Percentiles rank a stretch among this genome's conserved stretches.
phyloP scores from a whole-genome alignment of 2,113 vertebrate genomes.

The Echinops telfairi region DNA sequence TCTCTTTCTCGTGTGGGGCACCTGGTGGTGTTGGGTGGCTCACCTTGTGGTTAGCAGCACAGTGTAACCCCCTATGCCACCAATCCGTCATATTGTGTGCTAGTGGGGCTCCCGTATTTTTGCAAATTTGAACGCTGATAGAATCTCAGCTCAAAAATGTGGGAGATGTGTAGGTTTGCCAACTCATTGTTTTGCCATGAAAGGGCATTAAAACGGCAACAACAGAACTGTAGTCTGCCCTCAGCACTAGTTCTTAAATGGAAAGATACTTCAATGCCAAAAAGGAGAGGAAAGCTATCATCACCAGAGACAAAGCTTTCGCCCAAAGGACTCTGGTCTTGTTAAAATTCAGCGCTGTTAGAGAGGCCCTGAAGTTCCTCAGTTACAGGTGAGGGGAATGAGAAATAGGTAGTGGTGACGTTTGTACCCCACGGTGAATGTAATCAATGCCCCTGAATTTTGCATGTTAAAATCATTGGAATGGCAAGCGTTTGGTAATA shows the following conservation, averaged over 20 bases:
- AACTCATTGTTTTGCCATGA: conserved; percentile 23
- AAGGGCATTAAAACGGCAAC: neutral
- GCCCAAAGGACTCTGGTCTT: neutral
- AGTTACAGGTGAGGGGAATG: neutral
- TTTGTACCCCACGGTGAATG: neutral
- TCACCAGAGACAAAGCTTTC: neutral
- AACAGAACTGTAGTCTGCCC: neutral
- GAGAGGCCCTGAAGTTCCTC: too few relatives aligned
- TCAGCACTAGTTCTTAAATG: neutral
- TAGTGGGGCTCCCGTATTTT: neutral
- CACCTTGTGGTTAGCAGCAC: too few relatives aligned
- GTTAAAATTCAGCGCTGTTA: neutral
- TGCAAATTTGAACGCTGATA: conserved; percentile 8
- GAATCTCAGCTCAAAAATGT: neutral
- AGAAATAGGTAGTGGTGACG: neutral
- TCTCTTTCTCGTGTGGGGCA: too few relatives aligned
- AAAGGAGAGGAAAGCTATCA: conserved; percentile 2
- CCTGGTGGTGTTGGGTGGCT: too few relatives aligned
- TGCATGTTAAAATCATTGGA: neutral
- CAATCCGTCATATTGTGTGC: neutral
- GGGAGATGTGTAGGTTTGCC: neutral
- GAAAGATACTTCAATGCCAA: conserved; percentile 30
- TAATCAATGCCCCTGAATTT: neutral
- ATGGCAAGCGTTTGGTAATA: neutral
- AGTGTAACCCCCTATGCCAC: neutral